Conservation (phyloP, 1,140 invertebrate species). For the Drosophila subpulchrella region DNA sequence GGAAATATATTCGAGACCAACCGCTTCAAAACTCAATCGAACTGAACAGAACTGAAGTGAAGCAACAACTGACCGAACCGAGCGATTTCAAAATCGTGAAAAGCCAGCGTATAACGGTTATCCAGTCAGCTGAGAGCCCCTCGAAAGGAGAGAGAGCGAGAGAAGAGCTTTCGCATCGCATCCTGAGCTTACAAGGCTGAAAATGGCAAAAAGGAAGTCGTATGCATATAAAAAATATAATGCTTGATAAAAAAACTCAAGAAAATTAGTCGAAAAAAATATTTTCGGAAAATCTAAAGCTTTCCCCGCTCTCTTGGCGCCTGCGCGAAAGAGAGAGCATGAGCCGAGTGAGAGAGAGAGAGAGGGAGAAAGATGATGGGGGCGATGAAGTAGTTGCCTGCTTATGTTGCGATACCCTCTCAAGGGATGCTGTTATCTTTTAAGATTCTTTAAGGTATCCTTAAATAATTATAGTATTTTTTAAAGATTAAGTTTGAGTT, state of each 20-base stretch:
- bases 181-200: slow-evolving; percentile 45
- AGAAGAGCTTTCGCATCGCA: slow-evolving; percentile 6
- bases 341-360: too few relatives aligned
- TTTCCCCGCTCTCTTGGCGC: slow-evolving; percentile 28
- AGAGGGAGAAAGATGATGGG: neutral
- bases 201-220: slow-evolving; percentile 3
- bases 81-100: slow-evolving; percentile 48
- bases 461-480: too few relatives aligned
- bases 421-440: neutral
- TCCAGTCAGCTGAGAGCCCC: slow-evolving; percentile 17
- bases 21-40: slow-evolving; percentile 12
- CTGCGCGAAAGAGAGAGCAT: slow-evolving; percentile 28
- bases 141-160: neutral
- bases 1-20: slow-evolving; percentile 17
- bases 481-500: too few relatives aligned
- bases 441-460: neutral
- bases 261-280: slow-evolving; percentile 15
- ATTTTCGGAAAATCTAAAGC: slow-evolving; percentile 34
- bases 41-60: slow-evolving; percentile 73
- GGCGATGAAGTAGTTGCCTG: slow-evolving; percentile 20
- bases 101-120: slow-evolving; percentile 49
- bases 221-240: neutral
- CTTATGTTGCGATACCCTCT: slow-evolving; percentile 46
- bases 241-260: neutral
- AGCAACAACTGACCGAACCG: slow-evolving; percentile 73